Conservation (phyloP, 2,888 invertebrate species). For the Acleris sparsana region DNA sequence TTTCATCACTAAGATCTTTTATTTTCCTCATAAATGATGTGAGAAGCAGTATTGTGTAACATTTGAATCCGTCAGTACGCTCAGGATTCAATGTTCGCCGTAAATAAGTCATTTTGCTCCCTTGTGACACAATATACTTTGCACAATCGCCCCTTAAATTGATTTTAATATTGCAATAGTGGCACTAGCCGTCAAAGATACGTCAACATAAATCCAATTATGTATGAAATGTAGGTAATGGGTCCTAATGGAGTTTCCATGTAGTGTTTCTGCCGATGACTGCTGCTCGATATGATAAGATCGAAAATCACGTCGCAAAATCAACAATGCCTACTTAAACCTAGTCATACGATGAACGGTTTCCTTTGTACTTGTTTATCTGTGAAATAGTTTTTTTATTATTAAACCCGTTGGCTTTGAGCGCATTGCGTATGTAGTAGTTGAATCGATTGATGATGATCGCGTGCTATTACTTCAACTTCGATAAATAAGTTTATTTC, state of each 20-base stretch:
- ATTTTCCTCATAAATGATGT: no score
- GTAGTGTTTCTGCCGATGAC: conserved; percentile 39
- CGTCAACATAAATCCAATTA: conserved; percentile 31
- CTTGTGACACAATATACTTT: no score
- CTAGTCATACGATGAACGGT: conserved; percentile 14
- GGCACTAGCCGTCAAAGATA: conserved; percentile 1
- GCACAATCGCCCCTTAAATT: no score
- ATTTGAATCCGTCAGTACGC: no score
- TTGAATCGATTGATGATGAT: no score
- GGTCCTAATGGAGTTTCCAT: conserved; percentile 42
- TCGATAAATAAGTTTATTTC: no score
- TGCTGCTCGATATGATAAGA: conserved; percentile 36
- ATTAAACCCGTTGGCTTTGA: neutral
- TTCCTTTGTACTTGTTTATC: conserved; percentile 32
- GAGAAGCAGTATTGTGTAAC: no score
- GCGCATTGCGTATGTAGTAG: no score
- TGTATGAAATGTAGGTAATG: conserved; percentile 28
- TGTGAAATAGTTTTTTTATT: conserved; percentile 13
- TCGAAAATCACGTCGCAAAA: conserved; percentile 26
- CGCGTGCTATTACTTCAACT: no score
- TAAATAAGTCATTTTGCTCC: no score
- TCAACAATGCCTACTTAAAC: conserved; percentile 23
- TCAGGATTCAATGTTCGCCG: no score
- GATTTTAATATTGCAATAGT: neutral
- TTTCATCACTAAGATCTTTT: no score